These are phyloP conservation scores for Brachionichthys hirsutus DNA, from an alignment of 2,113 vertebrate genomes.

Conservation along the genomic window DNA sequence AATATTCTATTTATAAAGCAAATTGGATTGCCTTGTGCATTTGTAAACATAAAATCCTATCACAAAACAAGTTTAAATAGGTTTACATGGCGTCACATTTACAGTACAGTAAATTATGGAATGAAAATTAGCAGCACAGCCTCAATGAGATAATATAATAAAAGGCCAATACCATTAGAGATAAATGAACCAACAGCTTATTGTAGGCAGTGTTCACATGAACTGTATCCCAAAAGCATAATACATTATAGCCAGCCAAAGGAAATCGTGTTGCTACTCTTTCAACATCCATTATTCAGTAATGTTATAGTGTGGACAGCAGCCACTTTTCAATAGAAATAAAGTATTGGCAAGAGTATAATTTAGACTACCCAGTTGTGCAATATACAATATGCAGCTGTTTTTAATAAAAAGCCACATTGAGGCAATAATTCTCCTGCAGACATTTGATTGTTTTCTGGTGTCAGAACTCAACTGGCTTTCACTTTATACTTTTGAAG, in stretches of 20 bases:
- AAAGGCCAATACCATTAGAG: slow-evolving; percentile 12
- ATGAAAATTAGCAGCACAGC: not conserved
- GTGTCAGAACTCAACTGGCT: slow-evolving; percentile 3
- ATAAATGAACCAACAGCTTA: slow-evolving; percentile 8
- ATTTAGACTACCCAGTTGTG: slow-evolving; percentile 38
- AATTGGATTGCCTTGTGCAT: too few relatives aligned
- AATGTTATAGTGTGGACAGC: slow-evolving; percentile 19
- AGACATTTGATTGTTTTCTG: slow-evolving; percentile 1
- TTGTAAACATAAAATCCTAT: too few relatives aligned
- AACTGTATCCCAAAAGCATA: not conserved
- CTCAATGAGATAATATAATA: not conserved
- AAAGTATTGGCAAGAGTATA: slow-evolving; percentile 28
- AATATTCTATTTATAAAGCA: too few relatives aligned
- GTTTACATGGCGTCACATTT: too few relatives aligned
- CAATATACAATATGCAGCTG: slow-evolving; percentile 50
- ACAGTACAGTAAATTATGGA: not conserved
- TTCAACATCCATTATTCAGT: slow-evolving; percentile 32
- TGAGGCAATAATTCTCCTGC: not conserved
- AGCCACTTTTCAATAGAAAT: slow-evolving; percentile 41
- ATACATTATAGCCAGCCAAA: slow-evolving; percentile 13
- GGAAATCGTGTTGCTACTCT: slow-evolving; percentile 22
- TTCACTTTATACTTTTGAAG: not conserved
- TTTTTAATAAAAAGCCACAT: slow-evolving; percentile 49
- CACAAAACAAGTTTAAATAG: not conserved
- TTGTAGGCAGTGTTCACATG: not conserved